A percentile compares a stretch with the other conserved stretches of the same genome.
phyloP scores from a whole-genome alignment of 2,797 vertebrate genomes.

The Phylloscopus collybita region DNA sequence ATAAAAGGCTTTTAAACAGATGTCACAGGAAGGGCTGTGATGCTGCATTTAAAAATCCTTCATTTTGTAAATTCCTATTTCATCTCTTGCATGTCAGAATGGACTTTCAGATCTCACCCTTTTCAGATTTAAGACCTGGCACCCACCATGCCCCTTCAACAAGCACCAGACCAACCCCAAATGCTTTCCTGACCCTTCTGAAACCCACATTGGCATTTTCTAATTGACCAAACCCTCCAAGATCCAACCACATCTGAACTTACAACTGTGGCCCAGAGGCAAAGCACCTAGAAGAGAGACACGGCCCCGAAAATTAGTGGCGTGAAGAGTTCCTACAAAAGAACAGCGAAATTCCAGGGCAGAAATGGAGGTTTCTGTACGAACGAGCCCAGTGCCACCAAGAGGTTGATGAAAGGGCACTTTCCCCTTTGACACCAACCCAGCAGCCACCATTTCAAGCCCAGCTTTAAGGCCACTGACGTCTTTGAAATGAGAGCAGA shows the following conservation, averaged over 20 bases:
- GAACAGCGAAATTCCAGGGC: not conserved
- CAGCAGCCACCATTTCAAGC: constrained; percentile 39
- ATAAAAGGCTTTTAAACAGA: not conserved
- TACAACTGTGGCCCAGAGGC: not conserved
- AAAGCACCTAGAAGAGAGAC: not conserved
- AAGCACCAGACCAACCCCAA: not conserved
- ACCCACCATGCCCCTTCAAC: not conserved
- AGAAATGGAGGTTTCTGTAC: not conserved
- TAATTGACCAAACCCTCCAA: not conserved
- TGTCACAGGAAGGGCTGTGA: not conserved
- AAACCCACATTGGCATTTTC: not conserved
- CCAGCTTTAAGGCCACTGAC: not conserved
- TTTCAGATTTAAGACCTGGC: not conserved
- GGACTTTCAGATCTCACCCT: not conserved
- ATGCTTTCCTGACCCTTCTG: fast-evolving
- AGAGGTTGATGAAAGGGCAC: not conserved
- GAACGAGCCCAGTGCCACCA: not conserved
- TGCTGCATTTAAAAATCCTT: not conserved
- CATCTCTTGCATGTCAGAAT: fast-evolving
- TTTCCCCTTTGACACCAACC: not conserved
- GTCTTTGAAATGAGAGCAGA: constrained; percentile 5
- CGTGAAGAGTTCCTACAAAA: not conserved
- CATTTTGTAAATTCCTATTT: not conserved
- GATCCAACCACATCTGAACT: not conserved
- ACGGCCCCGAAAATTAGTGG: not conserved